Evolutionary conservation across 2,888 invertebrate species (phyloP).

Genomic region (Chloroclysta siterata): DNA sequence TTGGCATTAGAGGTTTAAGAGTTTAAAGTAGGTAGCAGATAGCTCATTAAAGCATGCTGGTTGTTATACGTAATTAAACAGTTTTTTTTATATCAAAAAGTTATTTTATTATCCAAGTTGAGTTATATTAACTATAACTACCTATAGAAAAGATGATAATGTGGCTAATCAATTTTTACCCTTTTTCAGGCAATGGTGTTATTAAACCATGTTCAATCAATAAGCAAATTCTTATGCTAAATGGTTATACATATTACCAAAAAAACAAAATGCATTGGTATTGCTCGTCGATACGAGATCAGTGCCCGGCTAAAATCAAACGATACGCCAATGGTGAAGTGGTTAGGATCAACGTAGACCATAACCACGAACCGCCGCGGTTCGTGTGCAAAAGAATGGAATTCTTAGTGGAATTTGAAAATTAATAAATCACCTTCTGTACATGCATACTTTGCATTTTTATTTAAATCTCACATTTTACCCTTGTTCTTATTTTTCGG

Average conservation of each 20-base stretch:
- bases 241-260: slow-evolving; percentile 41
- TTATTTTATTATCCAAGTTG: no score
- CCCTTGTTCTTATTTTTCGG: background rate
- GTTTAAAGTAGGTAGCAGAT: no score
- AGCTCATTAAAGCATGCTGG: no score
- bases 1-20: no score
- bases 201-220: slow-evolving; percentile 36
- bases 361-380: slow-evolving; percentile 27
- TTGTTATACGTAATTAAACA: no score
- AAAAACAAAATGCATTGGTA: slow-evolving; percentile 42
- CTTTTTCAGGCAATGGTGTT: slow-evolving; percentile 1
- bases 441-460: background rate
- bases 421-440: slow-evolving; percentile 1
- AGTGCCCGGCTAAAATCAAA: slow-evolving; percentile 24
- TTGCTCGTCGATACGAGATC: slow-evolving; percentile 48
- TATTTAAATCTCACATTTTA: background rate
- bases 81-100: no score
- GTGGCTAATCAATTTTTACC: background rate
- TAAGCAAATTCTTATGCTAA: slow-evolving; percentile 52
- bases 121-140: no score
- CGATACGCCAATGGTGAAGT: slow-evolving; percentile 22
- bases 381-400: slow-evolving; percentile 18
- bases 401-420: slow-evolving; percentile 20
- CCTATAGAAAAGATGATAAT: background rate
- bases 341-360: slow-evolving; percentile 10